Evolutionary conservation across 2,888 invertebrate species (phyloP).

Genomic region (Protophormia terraenovae): DNA sequence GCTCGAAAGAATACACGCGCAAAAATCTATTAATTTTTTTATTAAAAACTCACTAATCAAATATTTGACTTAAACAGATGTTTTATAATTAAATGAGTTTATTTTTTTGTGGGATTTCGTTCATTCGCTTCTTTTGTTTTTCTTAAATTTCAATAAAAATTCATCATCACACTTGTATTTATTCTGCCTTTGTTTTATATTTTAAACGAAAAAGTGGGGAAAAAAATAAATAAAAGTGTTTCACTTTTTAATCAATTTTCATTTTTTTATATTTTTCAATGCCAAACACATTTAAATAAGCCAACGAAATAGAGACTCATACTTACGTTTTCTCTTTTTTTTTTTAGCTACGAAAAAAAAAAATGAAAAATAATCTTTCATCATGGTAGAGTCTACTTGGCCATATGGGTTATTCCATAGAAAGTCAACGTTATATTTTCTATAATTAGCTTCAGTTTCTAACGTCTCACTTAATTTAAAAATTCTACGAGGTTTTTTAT

Average conservation of each 20-base stretch:
- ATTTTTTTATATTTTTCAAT: not conserved
- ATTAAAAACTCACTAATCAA: not conserved
- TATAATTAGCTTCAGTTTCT: too few relatives aligned
- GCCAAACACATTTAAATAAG: not conserved
- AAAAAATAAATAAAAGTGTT: not conserved
- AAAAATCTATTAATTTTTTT: not conserved
- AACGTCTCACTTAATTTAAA: too few relatives aligned
- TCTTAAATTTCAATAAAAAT: not conserved
- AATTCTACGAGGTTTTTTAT: too few relatives aligned
- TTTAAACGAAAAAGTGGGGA: not conserved
- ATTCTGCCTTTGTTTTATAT: not conserved
- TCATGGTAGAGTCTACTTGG: too few relatives aligned
- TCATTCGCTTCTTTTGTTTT: not conserved
- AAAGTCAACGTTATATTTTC: too few relatives aligned
- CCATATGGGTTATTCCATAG: too few relatives aligned
- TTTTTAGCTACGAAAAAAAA: too few relatives aligned
- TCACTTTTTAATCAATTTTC: conserved; percentile 6
- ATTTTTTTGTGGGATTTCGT: not conserved
- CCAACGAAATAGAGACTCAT: not conserved
- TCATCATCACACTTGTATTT: not conserved
- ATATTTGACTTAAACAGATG: not conserved
- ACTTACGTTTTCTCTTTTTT: too few relatives aligned
- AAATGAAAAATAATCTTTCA: too few relatives aligned
- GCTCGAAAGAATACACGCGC: not conserved
- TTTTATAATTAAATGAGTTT: not conserved